Evolutionary conservation across 2,888 invertebrate genomes (phyloP).

Genomic region (Dynastes grantii): DNA sequence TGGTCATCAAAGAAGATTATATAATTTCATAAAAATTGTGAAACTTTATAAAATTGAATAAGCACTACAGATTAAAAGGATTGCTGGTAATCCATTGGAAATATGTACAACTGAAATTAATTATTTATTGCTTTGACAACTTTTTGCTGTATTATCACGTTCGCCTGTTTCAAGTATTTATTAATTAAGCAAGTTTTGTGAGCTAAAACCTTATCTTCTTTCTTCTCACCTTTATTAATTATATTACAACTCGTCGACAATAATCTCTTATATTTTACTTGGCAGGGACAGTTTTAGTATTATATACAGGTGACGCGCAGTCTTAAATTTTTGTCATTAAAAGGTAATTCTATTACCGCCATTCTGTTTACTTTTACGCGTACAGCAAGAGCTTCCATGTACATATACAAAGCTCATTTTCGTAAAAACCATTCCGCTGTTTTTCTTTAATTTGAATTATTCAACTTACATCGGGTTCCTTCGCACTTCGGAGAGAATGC

Average conservation of each 20-base stretch:
- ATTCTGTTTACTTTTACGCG: constrained; percentile 39
- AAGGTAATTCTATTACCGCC: constrained; percentile 39
- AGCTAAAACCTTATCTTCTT: neutral
- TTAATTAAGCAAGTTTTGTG: too few relatives aligned
- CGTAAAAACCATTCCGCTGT: constrained; percentile 42
- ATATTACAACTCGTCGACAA: neutral
- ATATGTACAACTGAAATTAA: too few relatives aligned
- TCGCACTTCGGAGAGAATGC: constrained; percentile 21
- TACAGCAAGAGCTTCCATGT: constrained; percentile 22
- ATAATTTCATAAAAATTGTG: too few relatives aligned
- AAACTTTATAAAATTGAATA: too few relatives aligned
- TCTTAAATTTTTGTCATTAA: constrained; percentile 30
- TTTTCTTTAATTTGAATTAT: constrained; percentile 48
- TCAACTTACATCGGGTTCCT: constrained; percentile 34
- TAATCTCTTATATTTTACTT: neutral
- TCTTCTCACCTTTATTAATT: neutral
- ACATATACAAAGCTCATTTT: constrained; percentile 25
- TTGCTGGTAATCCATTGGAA: too few relatives aligned
- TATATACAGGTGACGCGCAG: constrained; percentile 5
- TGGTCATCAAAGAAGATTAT: too few relatives aligned
- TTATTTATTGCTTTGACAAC: too few relatives aligned
- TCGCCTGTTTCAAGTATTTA: too few relatives aligned
- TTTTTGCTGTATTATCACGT: too few relatives aligned
- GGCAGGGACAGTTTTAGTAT: neutral
- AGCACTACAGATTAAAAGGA: too few relatives aligned